These are phyloP conservation scores for Oryzias woworae DNA, from an alignment of 2,113 vertebrate genomes.

Conservation along the genomic window DNA sequence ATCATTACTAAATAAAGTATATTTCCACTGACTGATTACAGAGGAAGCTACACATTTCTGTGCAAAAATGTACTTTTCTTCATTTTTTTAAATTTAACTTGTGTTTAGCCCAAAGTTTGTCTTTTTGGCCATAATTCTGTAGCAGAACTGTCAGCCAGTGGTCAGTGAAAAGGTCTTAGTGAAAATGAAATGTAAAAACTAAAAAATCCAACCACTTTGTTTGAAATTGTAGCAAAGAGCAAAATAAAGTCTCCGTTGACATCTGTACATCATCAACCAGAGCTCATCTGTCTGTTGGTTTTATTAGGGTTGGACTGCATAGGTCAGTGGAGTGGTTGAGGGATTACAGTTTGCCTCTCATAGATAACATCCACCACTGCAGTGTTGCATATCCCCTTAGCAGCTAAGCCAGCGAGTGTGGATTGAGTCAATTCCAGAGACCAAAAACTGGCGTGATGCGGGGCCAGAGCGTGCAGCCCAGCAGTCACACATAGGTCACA, in stretches of 20 bases:
- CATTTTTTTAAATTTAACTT: no score
- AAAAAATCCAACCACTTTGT: constrained; percentile 3
- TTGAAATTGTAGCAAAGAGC: constrained; percentile 13
- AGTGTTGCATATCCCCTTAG: constrained; percentile 53
- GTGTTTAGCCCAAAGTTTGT: no score
- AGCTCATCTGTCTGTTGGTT: constrained; percentile 56
- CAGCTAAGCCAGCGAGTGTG: constrained; percentile 37
- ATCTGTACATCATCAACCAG: constrained; percentile 37
- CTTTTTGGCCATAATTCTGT: no score
- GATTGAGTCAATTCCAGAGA: constrained; percentile 41
- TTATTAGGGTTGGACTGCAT: constrained; percentile 33
- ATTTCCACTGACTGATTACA: no score
- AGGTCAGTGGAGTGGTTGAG: constrained; percentile 38
- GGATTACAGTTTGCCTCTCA: constrained; percentile 52
- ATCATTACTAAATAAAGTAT: no score
- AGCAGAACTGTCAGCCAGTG: no score
- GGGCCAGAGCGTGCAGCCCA: constrained; percentile 6
- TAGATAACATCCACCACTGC: constrained; percentile 49
- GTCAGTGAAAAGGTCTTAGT: no score
- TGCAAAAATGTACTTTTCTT: no score
- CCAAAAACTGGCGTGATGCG: constrained; percentile 27
- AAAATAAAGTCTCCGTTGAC: constrained; percentile 32
- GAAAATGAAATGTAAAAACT: no score
- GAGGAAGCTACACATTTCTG: no score
- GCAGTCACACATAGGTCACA: neutral